A percentile compares a stretch with the other conserved stretches of the same genome.
phyloP scores from a whole-genome alignment of 1,140 invertebrate genomes.

The Lanistes nyassanus region DNA sequence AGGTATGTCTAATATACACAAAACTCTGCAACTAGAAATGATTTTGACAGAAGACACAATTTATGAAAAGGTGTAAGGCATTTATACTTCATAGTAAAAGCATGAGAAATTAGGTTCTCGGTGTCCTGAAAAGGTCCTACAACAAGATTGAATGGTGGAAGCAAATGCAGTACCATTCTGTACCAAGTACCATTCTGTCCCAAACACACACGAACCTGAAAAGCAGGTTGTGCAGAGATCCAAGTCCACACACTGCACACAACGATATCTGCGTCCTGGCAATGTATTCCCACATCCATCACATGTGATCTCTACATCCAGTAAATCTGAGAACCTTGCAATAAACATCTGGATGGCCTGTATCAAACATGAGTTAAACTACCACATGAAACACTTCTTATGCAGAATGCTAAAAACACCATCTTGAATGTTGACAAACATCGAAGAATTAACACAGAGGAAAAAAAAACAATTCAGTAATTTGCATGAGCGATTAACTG shows the following conservation, averaged over 20 bases:
- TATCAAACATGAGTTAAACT: constrained; percentile 13
- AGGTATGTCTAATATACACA: too few species aligned
- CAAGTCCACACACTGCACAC: constrained; percentile 64
- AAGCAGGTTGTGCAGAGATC: constrained; percentile 65
- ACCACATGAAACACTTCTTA: neutral
- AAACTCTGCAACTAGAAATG: too few species aligned
- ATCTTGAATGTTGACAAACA: neutral
- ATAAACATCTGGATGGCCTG: constrained; percentile 65
- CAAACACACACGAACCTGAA: constrained; percentile 39
- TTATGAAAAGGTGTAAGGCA: too few species aligned
- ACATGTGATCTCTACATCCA: constrained; percentile 65
- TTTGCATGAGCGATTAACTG: too few species aligned
- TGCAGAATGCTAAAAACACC: neutral
- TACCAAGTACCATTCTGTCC: too few species aligned
- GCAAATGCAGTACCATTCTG: too few species aligned
- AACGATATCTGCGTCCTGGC: constrained; percentile 60
- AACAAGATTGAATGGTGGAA: too few species aligned
- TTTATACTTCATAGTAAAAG: too few species aligned
- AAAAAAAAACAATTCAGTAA: neutral
- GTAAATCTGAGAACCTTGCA: constrained; percentile 61
- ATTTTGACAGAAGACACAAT: too few species aligned
- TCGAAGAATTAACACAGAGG: neutral
- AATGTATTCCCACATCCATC: constrained; percentile 63
- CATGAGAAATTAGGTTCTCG: too few species aligned
- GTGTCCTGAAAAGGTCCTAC: too few species aligned